phyloP scores from a whole-genome alignment of 2,797 vertebrate species.

The Spea hammondii region DNA sequence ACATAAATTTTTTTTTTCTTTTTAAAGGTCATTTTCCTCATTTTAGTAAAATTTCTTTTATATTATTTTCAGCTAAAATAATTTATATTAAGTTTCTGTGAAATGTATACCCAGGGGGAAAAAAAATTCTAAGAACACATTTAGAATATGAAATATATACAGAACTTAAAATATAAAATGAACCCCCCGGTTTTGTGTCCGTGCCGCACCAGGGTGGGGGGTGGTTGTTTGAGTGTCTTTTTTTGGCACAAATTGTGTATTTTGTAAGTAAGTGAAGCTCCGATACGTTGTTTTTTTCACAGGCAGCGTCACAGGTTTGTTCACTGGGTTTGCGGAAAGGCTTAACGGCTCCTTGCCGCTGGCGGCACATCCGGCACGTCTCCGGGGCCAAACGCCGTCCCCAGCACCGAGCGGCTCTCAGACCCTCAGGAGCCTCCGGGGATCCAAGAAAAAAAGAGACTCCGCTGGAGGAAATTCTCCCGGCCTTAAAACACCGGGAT shows the following conservation, averaged over 20 bases:
- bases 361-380: not conserved
- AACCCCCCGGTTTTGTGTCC: no score
- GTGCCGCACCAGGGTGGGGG: no score
- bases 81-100: not conserved
- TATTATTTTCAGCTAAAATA: not conserved
- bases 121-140: not conserved
- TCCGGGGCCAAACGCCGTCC: not conserved
- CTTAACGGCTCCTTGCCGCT: not conserved
- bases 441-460: not conserved
- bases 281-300: no score
- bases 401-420: not conserved
- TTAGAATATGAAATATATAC: not conserved
- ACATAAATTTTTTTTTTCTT: no score
- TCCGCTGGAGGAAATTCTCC: not conserved
- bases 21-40: no score
- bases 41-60: not conserved
- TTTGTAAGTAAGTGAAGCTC: no score
- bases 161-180: no score
- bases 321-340: not conserved
- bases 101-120: not conserved
- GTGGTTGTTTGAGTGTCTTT: no score
- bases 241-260: no score
- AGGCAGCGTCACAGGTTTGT: constrained; percentile 29
- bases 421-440: not conserved
- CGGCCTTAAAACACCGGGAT: constrained; percentile 73